These are phyloP conservation scores for Crossaster papposus DNA, from an alignment of 53 echinoderm and acorn worm genomes.

Conservation along the genomic window DNA sequence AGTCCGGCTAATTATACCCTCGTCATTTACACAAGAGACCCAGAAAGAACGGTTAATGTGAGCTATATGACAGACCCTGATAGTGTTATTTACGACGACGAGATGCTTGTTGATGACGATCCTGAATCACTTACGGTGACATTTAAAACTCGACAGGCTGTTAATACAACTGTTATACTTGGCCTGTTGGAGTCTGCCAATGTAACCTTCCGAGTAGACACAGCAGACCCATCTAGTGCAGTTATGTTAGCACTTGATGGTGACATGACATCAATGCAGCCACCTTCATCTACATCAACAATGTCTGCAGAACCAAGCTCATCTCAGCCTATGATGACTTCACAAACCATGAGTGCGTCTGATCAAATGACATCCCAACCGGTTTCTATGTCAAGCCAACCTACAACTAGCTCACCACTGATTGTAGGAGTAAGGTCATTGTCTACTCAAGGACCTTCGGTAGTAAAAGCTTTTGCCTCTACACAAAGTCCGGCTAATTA, in stretches of 20 bases:
- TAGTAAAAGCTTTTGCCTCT: too few species aligned
- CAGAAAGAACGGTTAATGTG: slow-evolving; percentile 10
- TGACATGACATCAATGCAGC: not conserved
- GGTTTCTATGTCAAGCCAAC: too few species aligned
- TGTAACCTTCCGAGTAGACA: slow-evolving; percentile 10
- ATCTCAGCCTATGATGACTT: not conserved
- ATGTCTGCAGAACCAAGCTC: not conserved
- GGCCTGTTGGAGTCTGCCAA: slow-evolving; percentile 15
- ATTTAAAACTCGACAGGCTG: slow-evolving; percentile 7
- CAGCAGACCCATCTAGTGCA: slow-evolving; percentile 3
- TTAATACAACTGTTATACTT: not conserved
- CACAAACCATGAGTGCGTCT: not conserved
- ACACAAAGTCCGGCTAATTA: slow-evolving; percentile 35
- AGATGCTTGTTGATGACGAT: not conserved
- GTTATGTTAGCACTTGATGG: not conserved
- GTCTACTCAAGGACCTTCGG: too few species aligned
- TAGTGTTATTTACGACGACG: not conserved
- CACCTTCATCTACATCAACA: slow-evolving; percentile 3
- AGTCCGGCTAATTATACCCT: slow-evolving; percentile 25
- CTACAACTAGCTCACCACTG: too few species aligned
- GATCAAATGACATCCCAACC: slow-evolving; percentile 28
- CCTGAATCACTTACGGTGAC: not conserved
- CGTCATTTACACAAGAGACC: slow-evolving; percentile 26
- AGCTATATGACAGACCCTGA: slow-evolving; percentile 4
- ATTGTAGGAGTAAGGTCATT: too few species aligned